Base-by-base conservation (phyloP, 1,140 invertebrate genomes). In the Zaprionus inermis region DNA sequence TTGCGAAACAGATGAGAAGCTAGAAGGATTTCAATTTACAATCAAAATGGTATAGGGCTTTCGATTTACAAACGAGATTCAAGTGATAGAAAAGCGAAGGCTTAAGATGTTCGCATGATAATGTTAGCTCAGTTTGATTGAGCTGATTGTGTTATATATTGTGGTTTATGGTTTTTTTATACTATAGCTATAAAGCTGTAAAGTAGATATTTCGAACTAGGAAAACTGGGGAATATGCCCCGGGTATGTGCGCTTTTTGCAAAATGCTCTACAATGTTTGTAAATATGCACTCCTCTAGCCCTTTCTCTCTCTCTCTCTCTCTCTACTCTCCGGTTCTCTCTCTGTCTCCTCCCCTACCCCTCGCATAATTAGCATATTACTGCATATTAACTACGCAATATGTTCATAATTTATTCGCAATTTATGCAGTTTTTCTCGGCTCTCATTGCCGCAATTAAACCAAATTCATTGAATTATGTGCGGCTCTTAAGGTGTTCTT, bases 391-490 rank as follows among this genome's bases (percentile, higher is more conserved):
- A 32, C 10, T 6, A 28, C 1, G 18, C 18, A 5, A 41, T 49
- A 49, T 49, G 20, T 12, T 20, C 44, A 22, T 16, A 14, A 28
- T n/a, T 54, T 54, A 24, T 54, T 10, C 49, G 12, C 75, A 79
- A 79, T 79, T 79, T 79, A 79, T 79, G 77, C 77, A 79, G 64
- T 79, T 76, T 63, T 79, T 59, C 65, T 55, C 60, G 36, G 57
- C 65, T 80, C 80, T 80, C 78, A 80, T 80, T 80, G 78, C 66
- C 51, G 78, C 78, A 80, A 80, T 80, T 80, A 80, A 80, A 80
- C 66, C 78, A 80, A 80, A 80, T 80, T 80, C 71, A 79, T 80
- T 80, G 78, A 80, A 80, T 80, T 80, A 79, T 79, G 78, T 71
- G 68, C 51, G 24, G 49, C 68, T 60, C 49, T 59, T 76, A 66